Base-by-base conservation (phyloP, 2,113 vertebrate genomes). In the Oreochromis aureus region DNA sequence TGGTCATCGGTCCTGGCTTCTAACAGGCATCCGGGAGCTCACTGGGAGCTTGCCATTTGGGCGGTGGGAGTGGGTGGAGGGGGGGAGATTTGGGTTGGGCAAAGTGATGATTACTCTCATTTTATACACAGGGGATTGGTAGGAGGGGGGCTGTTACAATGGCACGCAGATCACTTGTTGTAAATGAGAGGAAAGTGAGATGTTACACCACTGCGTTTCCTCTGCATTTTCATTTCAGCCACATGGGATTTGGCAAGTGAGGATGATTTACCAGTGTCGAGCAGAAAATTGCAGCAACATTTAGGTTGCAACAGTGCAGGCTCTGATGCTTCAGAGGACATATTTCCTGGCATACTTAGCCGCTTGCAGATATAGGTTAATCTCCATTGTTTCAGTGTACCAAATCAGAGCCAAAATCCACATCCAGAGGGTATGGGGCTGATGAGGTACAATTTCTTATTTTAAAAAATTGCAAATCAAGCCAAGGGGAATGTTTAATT, bases 101-200 rank as follows among this genome's bases (percentile, higher is more conserved):
- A 59, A 8, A 58, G 88, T 69, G 87, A 96, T 95, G 95, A 94
- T 95, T 95, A 91, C 92, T 93, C 92, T 94, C 95, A 89, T 92
- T 92, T 95, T 86, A 96, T 93, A 93, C 94, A 87, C 90, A 76
- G 84, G 92, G 91, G 94, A 94, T 84, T 79, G 10, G 73, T 32
- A 71, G 84, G 58, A 81, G 87, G 91, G 89, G 91, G 86, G 76
- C 59, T 82, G 87, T 91, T 91, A 94, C 91, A 93, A 86, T 90
- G 92, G 87, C 94, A 95, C 89, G 83, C 87, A 89, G 87, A 94
- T 94, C 93, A 92, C 84, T 91, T 81, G 86, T 76, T 66, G 80
- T 92, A 86, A 94, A 92, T 32, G 87, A 89, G 91, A 41, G 86
- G 82, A 90, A 87, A 95, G 94, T 92, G 84, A 95, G 94, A 96